Conservation (phyloP, 2,888 invertebrate genomes). For the Hedya salicella region DNA sequence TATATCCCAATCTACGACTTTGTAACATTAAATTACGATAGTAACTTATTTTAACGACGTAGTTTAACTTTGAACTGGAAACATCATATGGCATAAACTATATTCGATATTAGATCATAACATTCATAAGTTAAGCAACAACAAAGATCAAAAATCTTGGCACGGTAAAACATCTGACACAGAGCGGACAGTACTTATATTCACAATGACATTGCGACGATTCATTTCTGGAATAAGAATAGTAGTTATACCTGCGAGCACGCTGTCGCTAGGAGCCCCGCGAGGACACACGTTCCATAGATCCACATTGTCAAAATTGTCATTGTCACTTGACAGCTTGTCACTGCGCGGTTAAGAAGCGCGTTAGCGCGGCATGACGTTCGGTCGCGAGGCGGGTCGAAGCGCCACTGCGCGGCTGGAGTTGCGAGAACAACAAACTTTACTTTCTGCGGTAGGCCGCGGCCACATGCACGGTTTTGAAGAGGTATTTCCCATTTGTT, state of each 20-base stretch:
- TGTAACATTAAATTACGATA: constrained; percentile 8
- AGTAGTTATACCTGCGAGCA: constrained; percentile 67
- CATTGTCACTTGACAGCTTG: constrained; percentile 49
- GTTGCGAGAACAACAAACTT: constrained; percentile 71
- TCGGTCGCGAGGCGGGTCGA: constrained; percentile 70
- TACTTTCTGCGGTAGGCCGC: constrained; percentile 75
- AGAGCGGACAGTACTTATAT: constrained; percentile 41
- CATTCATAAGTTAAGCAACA: not conserved
- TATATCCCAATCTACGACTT: constrained; percentile 16
- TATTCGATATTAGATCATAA: not conserved
- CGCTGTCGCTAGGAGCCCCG: constrained; percentile 64
- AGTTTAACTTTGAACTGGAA: not conserved
- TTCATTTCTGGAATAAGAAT: constrained; percentile 35
- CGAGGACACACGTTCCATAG: constrained; percentile 62
- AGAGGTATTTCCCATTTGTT: not conserved
- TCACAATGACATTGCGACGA: constrained; percentile 35
- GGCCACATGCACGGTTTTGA: constrained; percentile 60
- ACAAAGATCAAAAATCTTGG: constrained; percentile 34
- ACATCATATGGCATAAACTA: not conserved
- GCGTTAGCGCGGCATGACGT: constrained; percentile 72
- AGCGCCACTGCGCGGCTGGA: constrained; percentile 72
- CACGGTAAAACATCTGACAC: constrained; percentile 36
- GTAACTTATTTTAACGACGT: constrained; percentile 6
- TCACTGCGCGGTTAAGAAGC: constrained; percentile 45
- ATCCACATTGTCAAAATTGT: constrained; percentile 62